A percentile compares a stretch with the other conserved stretches of the same genome.
These are phyloP conservation scores for Onthophagus sagittarius DNA, from an alignment of 2,888 invertebrate species.

Conservation along the genomic window DNA sequence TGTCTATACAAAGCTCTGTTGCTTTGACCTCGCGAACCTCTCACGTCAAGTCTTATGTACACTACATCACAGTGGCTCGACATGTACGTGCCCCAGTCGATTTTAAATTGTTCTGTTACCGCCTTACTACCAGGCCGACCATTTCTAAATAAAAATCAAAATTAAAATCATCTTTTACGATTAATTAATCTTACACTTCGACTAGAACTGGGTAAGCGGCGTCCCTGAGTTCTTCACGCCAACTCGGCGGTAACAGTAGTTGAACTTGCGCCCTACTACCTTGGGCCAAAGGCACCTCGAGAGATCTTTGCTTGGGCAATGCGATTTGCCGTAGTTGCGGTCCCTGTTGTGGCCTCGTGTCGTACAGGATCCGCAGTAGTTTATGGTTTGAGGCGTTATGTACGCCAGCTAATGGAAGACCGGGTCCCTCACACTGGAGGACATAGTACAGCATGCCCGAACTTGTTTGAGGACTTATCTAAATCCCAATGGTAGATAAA, in stretches of 20 bases:
- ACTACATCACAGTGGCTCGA: slow-evolving; percentile 87
- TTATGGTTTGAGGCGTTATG: slow-evolving; percentile 74
- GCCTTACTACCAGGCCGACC: slow-evolving; percentile 89
- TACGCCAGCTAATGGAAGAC: slow-evolving; percentile 78
- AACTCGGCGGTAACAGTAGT: slow-evolving; percentile 81
- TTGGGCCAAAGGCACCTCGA: slow-evolving; percentile 81
- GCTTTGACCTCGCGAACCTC: slow-evolving; percentile 78
- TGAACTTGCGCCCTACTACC: slow-evolving; percentile 86
- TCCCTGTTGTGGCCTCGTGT: slow-evolving; percentile 66
- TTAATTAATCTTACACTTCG: slow-evolving; percentile 64
- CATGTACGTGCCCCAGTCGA: slow-evolving; percentile 93
- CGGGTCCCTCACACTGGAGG: slow-evolving; percentile 88
- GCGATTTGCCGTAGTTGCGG: slow-evolving; percentile 72
- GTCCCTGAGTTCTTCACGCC: slow-evolving; percentile 80
- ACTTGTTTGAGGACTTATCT: slow-evolving; percentile 44
- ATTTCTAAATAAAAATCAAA: slow-evolving; percentile 57
- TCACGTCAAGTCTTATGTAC: slow-evolving; percentile 85
- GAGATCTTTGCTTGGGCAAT: slow-evolving; percentile 75
- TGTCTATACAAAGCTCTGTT: slow-evolving; percentile 76
- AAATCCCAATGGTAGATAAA: slow-evolving; percentile 6
- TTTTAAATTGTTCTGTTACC: slow-evolving; percentile 80
- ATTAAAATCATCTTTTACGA: no score
- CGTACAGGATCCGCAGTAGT: slow-evolving; percentile 73
- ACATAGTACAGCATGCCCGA: slow-evolving; percentile 58
- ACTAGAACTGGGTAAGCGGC: slow-evolving; percentile 86